Evolutionary conservation across 1,140 invertebrate genomes (phyloP).

Genomic region (Tribolium castaneum): DNA sequence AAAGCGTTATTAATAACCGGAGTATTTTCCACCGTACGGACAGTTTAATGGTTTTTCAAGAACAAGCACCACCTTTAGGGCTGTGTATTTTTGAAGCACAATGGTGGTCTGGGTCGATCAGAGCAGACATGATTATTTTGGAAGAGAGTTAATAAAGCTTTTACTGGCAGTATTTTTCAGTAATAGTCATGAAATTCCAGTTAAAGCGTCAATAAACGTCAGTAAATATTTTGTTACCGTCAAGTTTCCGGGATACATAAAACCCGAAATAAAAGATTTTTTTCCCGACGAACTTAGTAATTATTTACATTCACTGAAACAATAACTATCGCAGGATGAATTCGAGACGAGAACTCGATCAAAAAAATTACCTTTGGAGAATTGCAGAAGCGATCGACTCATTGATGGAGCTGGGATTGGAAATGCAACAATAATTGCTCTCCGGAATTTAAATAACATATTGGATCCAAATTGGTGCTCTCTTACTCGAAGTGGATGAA

Average conservation of each 20-base stretch:
- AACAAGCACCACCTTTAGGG: not conserved
- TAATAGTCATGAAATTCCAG: constrained; percentile 39
- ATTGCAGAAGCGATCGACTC: not conserved
- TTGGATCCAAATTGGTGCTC: not conserved
- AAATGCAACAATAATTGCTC: not conserved
- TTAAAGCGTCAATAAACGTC: constrained; percentile 36
- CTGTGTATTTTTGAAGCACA: constrained; percentile 22
- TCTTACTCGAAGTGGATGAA: not conserved
- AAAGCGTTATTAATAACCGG: not conserved
- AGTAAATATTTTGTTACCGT: constrained; percentile 40
- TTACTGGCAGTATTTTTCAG: constrained; percentile 36
- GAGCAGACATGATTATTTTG: constrained; percentile 29
- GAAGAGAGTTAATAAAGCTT: constrained; percentile 36
- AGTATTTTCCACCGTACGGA: not conserved
- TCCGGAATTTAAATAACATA: not conserved
- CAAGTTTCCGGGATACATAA: constrained; percentile 41
- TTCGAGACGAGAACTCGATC: not conserved
- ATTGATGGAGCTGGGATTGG: not conserved
- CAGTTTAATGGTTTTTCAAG: not conserved
- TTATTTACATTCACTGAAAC: constrained; percentile 21
- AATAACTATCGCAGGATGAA: constrained; percentile 23
- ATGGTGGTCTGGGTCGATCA: constrained; percentile 16
- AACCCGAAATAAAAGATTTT: constrained; percentile 34
- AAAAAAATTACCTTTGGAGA: not conserved
- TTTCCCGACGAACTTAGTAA: constrained; percentile 17